Evolutionary conservation across 2,888 invertebrate species (phyloP).

Genomic region (Physocephala rufipes): DNA sequence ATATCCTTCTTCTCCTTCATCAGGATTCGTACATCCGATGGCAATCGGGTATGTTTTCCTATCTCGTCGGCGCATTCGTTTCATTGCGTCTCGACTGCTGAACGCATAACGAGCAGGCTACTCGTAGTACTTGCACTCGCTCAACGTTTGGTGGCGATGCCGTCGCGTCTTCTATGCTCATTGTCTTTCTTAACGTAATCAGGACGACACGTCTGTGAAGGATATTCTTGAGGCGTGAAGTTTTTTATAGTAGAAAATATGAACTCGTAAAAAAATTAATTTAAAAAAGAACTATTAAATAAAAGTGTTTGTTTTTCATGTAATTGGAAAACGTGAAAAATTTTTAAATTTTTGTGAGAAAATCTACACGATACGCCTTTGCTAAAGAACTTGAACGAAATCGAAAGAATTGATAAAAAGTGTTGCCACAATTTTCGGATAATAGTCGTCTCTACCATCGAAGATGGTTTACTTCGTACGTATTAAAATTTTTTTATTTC

Average conservation of each 20-base stretch:
- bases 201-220: constrained; percentile 22
- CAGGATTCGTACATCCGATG: constrained; percentile 46
- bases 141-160: background rate
- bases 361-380: constrained; percentile 1
- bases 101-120: constrained; percentile 54
- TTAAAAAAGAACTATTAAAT: background rate
- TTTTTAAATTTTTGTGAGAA: constrained; percentile 3
- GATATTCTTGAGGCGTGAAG: background rate
- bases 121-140: constrained; percentile 1
- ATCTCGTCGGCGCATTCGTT: constrained; percentile 49
- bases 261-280: constrained; percentile 6
- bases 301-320: constrained; percentile 17
- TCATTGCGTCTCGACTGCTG: constrained; percentile 62
- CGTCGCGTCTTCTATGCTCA: constrained; percentile 7
- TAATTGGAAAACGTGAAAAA: background rate
- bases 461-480: constrained; percentile 65
- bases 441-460: constrained; percentile 47
- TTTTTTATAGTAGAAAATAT: background rate
- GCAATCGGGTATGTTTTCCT: background rate
- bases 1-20: constrained; percentile 35
- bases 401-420: constrained; percentile 30
- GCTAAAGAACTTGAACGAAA: constrained; percentile 33
- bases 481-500: constrained; percentile 41
- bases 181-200: constrained; percentile 10
- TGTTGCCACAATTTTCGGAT: constrained; percentile 50